Percentiles rank a stretch among this genome's conserved stretches.
Evolutionary conservation across 2,113 vertebrate species (phyloP).

Genomic region (Plestiodon gilberti): DNA sequence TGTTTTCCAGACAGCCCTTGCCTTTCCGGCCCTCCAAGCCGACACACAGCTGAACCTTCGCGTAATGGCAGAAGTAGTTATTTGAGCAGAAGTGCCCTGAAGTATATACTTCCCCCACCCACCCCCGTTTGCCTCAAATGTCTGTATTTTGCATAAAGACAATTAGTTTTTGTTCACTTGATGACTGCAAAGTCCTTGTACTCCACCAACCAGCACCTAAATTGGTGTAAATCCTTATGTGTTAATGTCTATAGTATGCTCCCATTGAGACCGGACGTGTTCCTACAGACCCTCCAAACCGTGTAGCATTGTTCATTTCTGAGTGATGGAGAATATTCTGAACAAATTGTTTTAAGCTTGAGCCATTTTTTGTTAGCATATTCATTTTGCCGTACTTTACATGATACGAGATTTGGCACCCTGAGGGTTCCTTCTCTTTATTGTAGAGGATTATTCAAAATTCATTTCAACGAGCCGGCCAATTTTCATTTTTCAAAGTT

Average conservation of each 20-base stretch:
- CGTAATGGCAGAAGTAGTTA: neutral
- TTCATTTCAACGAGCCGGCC: constrained; percentile 21
- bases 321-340: constrained; percentile 16
- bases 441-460: constrained; percentile 7
- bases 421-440: neutral
- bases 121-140: neutral
- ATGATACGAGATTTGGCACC: constrained; percentile 3
- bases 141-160: neutral
- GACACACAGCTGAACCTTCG: neutral
- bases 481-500: constrained; percentile 8
- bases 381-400: neutral
- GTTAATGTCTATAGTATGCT: neutral
- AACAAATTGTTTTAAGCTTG: constrained; percentile 12
- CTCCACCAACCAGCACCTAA: neutral
- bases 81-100: neutral
- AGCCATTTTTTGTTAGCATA: neutral
- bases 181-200: constrained; percentile 1
- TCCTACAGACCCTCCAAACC: neutral
- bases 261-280: neutral
- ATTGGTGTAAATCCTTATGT: neutral
- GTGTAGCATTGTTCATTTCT: neutral
- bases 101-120: neutral
- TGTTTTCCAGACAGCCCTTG: neutral
- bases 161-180: no score
- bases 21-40: neutral